Evolutionary conservation across 53 echinoderm and acorn worm species (phyloP).

Genomic region (Astropecten irregularis): DNA sequence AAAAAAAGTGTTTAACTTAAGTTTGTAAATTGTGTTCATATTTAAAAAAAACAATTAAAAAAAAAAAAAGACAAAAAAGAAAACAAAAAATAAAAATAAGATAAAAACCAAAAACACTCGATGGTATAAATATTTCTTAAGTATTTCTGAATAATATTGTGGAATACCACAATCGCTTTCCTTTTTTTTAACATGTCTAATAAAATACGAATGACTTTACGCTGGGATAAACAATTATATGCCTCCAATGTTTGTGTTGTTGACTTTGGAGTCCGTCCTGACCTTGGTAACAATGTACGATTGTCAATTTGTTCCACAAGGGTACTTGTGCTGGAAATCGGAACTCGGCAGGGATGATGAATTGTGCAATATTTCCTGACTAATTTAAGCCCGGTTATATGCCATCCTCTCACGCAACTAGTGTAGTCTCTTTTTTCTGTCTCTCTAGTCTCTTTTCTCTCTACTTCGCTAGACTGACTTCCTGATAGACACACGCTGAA

Average conservation of each 20-base stretch:
- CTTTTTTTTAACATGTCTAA: slow-evolving; percentile 40
- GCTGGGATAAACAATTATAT: slow-evolving; percentile 46
- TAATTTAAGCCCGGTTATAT: slow-evolving; percentile 15
- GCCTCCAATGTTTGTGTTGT: slow-evolving; percentile 18
- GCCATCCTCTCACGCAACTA: slow-evolving; percentile 47
- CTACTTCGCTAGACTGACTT: slow-evolving; percentile 42
- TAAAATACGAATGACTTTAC: slow-evolving; percentile 58
- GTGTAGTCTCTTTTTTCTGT: not conserved
- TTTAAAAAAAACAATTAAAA: not conserved
- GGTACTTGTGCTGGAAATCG: not conserved
- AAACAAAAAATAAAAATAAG: not conserved
- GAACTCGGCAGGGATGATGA: slow-evolving; percentile 20
- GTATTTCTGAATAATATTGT: slow-evolving; percentile 25
- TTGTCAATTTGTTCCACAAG: not conserved
- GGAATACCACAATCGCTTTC: slow-evolving; percentile 33
- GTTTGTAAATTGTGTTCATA: slow-evolving; percentile 59
- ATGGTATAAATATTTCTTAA: slow-evolving; percentile 53
- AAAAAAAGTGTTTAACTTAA: slow-evolving; percentile 32
- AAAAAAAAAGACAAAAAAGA: not conserved
- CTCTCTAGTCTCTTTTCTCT: no score
- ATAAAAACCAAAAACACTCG: not conserved
- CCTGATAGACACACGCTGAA: slow-evolving; percentile 45
- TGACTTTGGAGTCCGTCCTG: not conserved
- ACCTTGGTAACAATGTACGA: slow-evolving; percentile 7
- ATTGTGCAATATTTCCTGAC: slow-evolving; percentile 28